phyloP scores from a whole-genome alignment of 1,140 invertebrate species.

The Halictus rubicundus region DNA sequence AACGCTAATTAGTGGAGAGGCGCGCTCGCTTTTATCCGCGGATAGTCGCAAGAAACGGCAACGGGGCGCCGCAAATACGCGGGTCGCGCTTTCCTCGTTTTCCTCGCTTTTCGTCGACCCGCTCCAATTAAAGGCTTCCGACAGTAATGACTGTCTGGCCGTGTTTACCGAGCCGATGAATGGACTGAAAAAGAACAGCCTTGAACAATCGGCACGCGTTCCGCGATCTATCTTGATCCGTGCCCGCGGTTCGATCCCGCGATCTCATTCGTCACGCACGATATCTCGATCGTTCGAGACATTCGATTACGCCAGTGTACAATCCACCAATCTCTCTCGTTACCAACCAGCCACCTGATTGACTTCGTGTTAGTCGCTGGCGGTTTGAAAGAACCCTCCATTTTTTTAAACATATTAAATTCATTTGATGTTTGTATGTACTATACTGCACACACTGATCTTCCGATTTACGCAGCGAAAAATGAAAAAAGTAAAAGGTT shows the following conservation, averaged over 20 bases:
- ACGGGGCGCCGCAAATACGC: not conserved
- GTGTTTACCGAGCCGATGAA: constrained; percentile 48
- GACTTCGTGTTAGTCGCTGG: no score
- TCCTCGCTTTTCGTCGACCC: constrained; percentile 15
- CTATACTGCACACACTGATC: no score
- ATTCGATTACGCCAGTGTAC: not conserved
- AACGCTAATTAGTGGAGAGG: constrained; percentile 31
- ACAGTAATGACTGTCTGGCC: constrained; percentile 32
- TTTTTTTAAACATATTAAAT: no score
- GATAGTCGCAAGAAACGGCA: constrained; percentile 18
- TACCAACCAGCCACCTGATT: not conserved
- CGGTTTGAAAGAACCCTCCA: no score
- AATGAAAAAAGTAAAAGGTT: no score
- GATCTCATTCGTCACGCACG: not conserved
- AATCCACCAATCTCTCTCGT: not conserved
- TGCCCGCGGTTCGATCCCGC: not conserved
- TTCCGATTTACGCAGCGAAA: no score
- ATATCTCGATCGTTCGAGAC: not conserved
- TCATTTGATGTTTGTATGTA: no score
- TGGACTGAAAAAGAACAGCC: constrained; percentile 33
- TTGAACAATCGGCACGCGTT: constrained; percentile 28
- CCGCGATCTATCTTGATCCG: not conserved
- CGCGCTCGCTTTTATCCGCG: not conserved
- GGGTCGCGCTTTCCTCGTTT: not conserved
- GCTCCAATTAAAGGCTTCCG: constrained; percentile 48